phyloP scores from a whole-genome alignment of 2,113 vertebrate species.

The Pimephales promelas region DNA sequence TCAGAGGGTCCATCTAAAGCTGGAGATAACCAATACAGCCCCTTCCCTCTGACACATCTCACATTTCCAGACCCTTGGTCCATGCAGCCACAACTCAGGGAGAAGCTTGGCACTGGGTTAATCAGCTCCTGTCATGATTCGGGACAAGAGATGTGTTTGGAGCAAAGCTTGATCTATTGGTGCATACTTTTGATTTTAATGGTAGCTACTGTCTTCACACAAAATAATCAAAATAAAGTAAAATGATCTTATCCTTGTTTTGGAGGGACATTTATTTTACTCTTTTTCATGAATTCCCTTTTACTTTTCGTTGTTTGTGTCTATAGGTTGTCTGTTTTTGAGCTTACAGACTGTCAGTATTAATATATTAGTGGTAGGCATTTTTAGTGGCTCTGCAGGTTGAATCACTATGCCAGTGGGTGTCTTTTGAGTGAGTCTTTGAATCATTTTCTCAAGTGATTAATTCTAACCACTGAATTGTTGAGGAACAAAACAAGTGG shows the following conservation, averaged over 20 bases:
- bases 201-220: not conserved
- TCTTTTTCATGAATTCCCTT: not conserved
- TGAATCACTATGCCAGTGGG: not conserved
- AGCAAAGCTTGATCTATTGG: not conserved
- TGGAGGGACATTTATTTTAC: not conserved
- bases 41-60: conserved; percentile 59
- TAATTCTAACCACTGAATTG: not conserved
- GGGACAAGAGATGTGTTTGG: conserved; percentile 28
- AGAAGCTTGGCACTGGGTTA: not conserved
- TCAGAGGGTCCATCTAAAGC: conserved; percentile 49
- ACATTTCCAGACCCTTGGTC: conserved; percentile 66
- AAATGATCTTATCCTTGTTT: not conserved
- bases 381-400: not conserved
- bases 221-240: no score
- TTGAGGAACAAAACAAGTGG: not conserved
- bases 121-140: conserved; percentile 23
- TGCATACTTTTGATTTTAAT: not conserved
- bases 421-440: not conserved
- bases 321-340: not conserved
- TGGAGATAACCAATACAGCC: conserved; percentile 71
- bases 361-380: not conserved
- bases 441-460: not conserved
- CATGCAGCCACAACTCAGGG: conserved; percentile 61
- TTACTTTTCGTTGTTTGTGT: not conserved
- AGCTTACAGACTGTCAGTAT: not conserved